Base-by-base conservation (phyloP, 2,888 invertebrate genomes). In the Nomada fucata region DNA sequence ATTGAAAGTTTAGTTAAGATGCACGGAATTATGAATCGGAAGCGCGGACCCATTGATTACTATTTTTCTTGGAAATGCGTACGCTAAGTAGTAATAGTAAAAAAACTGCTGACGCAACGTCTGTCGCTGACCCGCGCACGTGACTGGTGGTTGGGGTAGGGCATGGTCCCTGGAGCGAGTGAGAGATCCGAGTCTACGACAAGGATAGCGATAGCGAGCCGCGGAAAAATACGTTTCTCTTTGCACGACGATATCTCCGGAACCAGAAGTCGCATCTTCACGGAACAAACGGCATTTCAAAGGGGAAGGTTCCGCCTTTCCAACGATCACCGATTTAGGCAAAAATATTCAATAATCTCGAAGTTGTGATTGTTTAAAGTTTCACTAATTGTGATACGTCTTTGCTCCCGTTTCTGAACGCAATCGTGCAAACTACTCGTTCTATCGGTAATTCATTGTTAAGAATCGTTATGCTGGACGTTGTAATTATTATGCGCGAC, bases 41-140 rank as follows among this genome's bases (percentile, higher is more conserved):
- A 7, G 4, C 29, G 3, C 50, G 29, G 36, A 36, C 29, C 0
- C 29, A n/a, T 15, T 42, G 67, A 55, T 11, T 1, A 67, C 11
- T 36, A 36, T 53, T 67, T 42, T 36, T 67, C 20, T 10, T 15
- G 53, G 53, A 36, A 65, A 53, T 20, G 59, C 59, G 29, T 59
- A 59, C 59, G 29, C 29, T 36, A n/a, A 59, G 57, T 13, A 57
- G 5, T 18, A 18, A 59, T 59, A 36, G 29, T 29, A 15, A 59
- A 59, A 60, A 60, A 18, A 15, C n/a, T 36, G 36, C 60, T 60
- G 60, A 60, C 60, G 7, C 36, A 10, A 2, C 4, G 53, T 11
- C 36, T 55, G 36, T 2, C 53, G 20, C 20, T 53, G 53, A 42
- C 53, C 36, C n/a, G 3, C 20, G n/a, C 67, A 36, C 36, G 53